Conservation (phyloP, 2,113 vertebrate genomes). For the Casuarius casuarius region DNA sequence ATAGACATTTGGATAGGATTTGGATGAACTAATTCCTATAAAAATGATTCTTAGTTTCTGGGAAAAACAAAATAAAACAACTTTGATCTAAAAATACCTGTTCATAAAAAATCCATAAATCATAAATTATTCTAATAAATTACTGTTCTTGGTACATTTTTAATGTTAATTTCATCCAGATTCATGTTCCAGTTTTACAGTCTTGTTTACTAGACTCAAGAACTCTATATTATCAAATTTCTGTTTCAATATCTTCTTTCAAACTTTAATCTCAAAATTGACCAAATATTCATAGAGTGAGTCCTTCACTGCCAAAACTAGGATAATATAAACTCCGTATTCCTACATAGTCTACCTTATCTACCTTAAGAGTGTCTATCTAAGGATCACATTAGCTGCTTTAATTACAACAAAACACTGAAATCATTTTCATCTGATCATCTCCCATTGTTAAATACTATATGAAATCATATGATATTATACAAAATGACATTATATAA, state of each 20-base stretch:
- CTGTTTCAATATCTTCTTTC: background rate
- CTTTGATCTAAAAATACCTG: background rate
- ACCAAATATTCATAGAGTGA: background rate
- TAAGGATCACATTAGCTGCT: background rate
- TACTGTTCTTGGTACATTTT: background rate
- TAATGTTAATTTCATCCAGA: background rate
- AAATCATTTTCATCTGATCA: background rate
- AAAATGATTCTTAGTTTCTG: background rate
- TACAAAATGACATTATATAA: background rate
- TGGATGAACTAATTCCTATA: background rate
- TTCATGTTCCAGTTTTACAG: background rate
- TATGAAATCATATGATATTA: background rate
- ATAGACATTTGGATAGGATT: background rate
- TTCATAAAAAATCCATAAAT: background rate
- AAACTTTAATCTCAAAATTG: background rate
- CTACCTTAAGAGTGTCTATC: background rate
- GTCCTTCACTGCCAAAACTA: background rate
- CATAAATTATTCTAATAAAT: background rate
- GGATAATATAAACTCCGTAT: background rate
- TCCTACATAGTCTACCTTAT: background rate
- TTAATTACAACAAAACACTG: background rate
- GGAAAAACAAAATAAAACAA: background rate
- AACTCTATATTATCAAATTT: background rate
- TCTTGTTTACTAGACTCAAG: background rate
- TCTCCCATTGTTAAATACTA: background rate